Conservation (phyloP, 2,113 vertebrate genomes). For the Dipodomys ordii region DNA sequence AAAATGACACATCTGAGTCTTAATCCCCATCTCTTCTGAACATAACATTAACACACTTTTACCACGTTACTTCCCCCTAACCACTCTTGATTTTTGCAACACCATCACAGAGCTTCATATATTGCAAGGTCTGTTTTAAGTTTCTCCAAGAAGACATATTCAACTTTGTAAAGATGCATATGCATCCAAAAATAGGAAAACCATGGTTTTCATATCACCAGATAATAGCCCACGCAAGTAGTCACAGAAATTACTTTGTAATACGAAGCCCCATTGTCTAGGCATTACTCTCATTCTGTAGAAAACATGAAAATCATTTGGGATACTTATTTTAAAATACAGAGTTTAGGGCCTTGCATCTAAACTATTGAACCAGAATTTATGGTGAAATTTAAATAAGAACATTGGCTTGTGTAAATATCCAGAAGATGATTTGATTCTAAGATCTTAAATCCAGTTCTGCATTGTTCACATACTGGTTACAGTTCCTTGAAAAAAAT, state of each 20-base stretch:
- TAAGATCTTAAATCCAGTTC: slow-evolving; percentile 23
- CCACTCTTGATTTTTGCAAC: slow-evolving; percentile 34
- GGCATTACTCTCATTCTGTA: slow-evolving; percentile 45
- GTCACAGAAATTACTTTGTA: slow-evolving; percentile 13
- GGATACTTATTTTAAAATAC: slow-evolving; percentile 44
- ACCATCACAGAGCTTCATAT: slow-evolving; percentile 5
- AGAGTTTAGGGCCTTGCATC: not conserved
- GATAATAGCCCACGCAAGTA: not conserved
- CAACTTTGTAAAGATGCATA: slow-evolving; percentile 20
- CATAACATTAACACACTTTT: slow-evolving; percentile 9
- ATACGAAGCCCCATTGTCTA: slow-evolving; percentile 2
- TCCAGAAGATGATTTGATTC: slow-evolving; percentile 40
- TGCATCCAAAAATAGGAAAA: slow-evolving; percentile 10
- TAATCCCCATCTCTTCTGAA: slow-evolving; percentile 5
- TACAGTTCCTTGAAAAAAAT: slow-evolving; percentile 35
- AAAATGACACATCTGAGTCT: slow-evolving; percentile 5
- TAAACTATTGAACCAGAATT: not conserved
- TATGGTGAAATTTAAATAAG: slow-evolving; percentile 50
- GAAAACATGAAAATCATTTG: slow-evolving; percentile 14
- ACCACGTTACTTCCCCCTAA: not conserved
- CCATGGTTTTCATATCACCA: not conserved
- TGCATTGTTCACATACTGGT: slow-evolving; percentile 1
- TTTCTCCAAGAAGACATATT: slow-evolving; percentile 53
- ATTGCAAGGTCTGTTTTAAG: slow-evolving; percentile 10
- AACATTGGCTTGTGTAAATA: not conserved